A percentile compares a stretch with the other conserved stretches of the same genome.
These are phyloP conservation scores for Holothuria leucospilota DNA, from an alignment of 53 echinoderm and acorn worm genomes.

Conservation along the genomic window DNA sequence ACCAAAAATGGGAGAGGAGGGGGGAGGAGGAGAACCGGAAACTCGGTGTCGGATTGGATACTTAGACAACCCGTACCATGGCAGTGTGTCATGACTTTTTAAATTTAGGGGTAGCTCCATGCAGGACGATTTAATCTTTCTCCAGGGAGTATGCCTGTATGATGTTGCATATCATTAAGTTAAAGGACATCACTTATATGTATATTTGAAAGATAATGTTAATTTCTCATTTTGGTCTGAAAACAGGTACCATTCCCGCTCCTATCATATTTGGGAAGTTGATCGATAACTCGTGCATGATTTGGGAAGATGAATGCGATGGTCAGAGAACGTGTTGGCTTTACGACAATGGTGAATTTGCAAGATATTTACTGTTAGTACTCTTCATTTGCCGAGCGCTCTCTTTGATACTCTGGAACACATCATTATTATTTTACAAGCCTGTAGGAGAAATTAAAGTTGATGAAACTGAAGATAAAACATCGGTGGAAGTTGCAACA, in stretches of 20 bases:
- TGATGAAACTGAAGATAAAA: not conserved
- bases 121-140: no score
- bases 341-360: slow-evolving; percentile 58
- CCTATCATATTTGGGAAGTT: slow-evolving; percentile 66
- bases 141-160: no score
- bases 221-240: not conserved
- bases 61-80: no score
- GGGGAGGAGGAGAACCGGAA: no score
- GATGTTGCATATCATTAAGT: not conserved
- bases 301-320: slow-evolving; percentile 67
- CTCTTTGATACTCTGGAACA: not conserved
- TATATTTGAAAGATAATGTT: not conserved
- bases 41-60: no score
- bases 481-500: not conserved
- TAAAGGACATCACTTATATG: not conserved
- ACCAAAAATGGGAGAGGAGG: no score
- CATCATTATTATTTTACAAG: slow-evolving; percentile 10
- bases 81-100: no score
- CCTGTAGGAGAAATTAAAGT: not conserved
- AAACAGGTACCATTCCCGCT: slow-evolving; percentile 64
- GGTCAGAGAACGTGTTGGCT: slow-evolving; percentile 64
- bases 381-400: slow-evolving; percentile 7
- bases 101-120: no score
- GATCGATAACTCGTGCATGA: slow-evolving; percentile 67
- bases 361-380: not conserved